A percentile compares a stretch with the other conserved stretches of the same genome.
Conservation (phyloP, 2,888 invertebrate genomes). For the Drosophila imparisetae region DNA sequence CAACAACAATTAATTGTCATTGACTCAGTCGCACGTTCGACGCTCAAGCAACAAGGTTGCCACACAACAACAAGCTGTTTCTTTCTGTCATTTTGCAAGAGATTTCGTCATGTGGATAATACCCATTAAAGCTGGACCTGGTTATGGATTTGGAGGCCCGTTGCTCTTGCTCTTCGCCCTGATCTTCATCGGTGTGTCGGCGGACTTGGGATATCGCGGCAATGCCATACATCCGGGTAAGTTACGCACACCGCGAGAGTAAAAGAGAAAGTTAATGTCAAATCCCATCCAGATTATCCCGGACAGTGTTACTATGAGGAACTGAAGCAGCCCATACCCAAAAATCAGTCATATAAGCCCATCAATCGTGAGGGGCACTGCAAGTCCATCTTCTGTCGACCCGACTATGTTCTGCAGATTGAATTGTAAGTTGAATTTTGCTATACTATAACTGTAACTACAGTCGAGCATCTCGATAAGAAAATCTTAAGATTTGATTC, state of each 20-base stretch:
- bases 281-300: slow-evolving; percentile 63
- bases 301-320: slow-evolving; percentile 82
- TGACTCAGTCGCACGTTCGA: slow-evolving; percentile 78
- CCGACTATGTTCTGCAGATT: slow-evolving; percentile 77
- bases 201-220: slow-evolving; percentile 77
- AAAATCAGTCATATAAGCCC: slow-evolving; percentile 77
- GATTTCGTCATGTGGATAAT: slow-evolving; percentile 17
- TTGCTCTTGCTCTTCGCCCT: slow-evolving; percentile 46
- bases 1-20: slow-evolving; percentile 82
- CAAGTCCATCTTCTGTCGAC: slow-evolving; percentile 74
- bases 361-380: slow-evolving; percentile 80
- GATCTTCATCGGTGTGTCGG: slow-evolving; percentile 36
- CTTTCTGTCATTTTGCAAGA: background rate
- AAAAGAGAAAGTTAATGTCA: background rate
- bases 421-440: slow-evolving; percentile 62
- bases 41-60: slow-evolving; percentile 58
- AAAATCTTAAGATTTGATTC: background rate
- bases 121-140: slow-evolving; percentile 21
- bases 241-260: background rate
- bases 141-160: slow-evolving; percentile 10
- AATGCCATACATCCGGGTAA: slow-evolving; percentile 80
- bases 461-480: background rate
- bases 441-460: background rate
- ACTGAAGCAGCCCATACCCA: slow-evolving; percentile 78
- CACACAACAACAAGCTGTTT: background rate